Percentiles rank a stretch among this genome's conserved stretches.
phyloP scores from a whole-genome alignment of 1,140 invertebrate species.

The Piezodorus guildinii region DNA sequence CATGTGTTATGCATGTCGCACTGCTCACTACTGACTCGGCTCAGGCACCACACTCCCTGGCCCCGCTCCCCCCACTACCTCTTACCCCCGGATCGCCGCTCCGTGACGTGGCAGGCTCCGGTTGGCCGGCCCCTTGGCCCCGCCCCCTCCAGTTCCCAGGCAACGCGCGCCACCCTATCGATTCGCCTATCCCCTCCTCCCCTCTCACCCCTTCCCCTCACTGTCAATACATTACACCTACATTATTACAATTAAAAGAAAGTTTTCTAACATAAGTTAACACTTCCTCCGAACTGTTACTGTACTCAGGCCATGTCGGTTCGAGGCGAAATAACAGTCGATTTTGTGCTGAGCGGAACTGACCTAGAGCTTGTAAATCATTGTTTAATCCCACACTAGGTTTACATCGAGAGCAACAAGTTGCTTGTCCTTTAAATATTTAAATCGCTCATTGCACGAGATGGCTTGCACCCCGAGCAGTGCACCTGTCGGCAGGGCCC shows the following conservation, averaged over 20 bases:
- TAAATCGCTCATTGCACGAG: too few species aligned
- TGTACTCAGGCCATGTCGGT: neutral
- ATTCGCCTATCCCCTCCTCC: slow-evolving; percentile 14
- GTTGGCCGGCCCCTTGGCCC: slow-evolving; percentile 17
- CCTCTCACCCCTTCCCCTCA: slow-evolving; percentile 10
- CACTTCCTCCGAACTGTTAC: neutral
- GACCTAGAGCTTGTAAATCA: neutral
- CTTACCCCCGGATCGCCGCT: slow-evolving; percentile 19
- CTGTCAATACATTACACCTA: slow-evolving; percentile 30
- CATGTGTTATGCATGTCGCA: slow-evolving; percentile 47
- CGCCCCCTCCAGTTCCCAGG: slow-evolving; percentile 26
- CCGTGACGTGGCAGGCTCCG: slow-evolving; percentile 15
- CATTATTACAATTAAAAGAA: slow-evolving; percentile 30
- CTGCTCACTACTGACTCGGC: slow-evolving; percentile 35
- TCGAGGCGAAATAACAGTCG: neutral
- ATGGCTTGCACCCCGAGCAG: too few species aligned
- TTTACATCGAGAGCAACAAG: slow-evolving; percentile 10
- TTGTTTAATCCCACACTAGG: slow-evolving; percentile 10
- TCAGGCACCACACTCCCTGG: slow-evolving; percentile 28
- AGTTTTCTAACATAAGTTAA: slow-evolving; percentile 11
- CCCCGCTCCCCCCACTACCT: slow-evolving; percentile 18
- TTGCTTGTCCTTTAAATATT: neutral
- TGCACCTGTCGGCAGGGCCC: too few species aligned
- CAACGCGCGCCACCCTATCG: slow-evolving; percentile 20
- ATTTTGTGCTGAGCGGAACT: neutral